These are phyloP conservation scores for Macroglossus sobrinus DNA, from an alignment of 2,113 vertebrate genomes.

Conservation along the genomic window DNA sequence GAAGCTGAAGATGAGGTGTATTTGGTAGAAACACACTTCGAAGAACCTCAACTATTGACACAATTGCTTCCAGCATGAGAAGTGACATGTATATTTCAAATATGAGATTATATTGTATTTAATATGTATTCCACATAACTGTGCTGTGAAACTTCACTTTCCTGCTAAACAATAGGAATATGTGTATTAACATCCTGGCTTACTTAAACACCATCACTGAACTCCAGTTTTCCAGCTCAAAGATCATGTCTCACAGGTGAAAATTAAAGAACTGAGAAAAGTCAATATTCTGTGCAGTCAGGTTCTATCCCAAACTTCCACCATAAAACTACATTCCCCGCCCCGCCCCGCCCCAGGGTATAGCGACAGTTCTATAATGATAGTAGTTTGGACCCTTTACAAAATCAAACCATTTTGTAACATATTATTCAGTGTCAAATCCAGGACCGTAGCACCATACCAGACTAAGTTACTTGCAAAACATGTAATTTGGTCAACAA, in stretches of 20 bases:
- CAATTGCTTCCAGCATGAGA: neutral
- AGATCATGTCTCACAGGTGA: neutral
- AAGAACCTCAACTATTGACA: neutral
- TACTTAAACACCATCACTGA: neutral
- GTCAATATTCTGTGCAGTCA: accelerated
- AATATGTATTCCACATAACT: neutral
- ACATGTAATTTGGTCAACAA: neutral
- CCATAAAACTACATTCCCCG: neutral
- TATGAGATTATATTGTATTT: neutral
- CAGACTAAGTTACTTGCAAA: neutral
- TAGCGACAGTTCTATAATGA: neutral
- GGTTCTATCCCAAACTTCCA: neutral
- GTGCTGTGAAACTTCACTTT: neutral
- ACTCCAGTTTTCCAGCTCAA: accelerated
- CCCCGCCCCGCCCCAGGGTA: no score
- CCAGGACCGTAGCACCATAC: neutral
- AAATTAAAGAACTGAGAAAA: neutral
- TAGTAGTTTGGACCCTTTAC: neutral
- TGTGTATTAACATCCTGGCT: neutral
- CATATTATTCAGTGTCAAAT: neutral
- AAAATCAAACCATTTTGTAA: neutral
- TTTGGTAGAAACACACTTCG: neutral
- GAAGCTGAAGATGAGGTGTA: neutral
- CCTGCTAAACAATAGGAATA: neutral
- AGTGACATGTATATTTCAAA: neutral